Percentiles rank a stretch among this genome's conserved stretches.
Evolutionary conservation across 2,888 invertebrate species (phyloP).

Genomic region (Pseudoips prasinana): DNA sequence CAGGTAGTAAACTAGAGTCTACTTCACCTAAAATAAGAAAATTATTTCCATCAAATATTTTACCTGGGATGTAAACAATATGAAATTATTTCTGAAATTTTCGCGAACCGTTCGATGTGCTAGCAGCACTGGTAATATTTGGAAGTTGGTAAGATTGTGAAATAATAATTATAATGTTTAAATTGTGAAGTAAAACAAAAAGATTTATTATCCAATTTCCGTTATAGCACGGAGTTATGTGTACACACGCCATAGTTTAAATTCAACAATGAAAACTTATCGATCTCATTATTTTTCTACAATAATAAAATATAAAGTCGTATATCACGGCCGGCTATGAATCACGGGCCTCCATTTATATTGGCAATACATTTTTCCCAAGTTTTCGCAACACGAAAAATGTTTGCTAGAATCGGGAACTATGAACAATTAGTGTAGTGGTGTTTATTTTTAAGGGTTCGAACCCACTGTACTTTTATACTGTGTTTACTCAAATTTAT

Average conservation of each 20-base stretch:
- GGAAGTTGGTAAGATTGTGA: slow-evolving; percentile 37
- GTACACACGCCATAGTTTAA: slow-evolving; percentile 26
- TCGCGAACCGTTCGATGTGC: slow-evolving; percentile 42
- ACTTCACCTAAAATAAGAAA: slow-evolving; percentile 30
- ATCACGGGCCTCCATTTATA: slow-evolving; percentile 28
- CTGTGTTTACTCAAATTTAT: no score
- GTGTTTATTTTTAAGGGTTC: no score
- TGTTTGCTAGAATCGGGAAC: no score
- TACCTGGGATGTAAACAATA: slow-evolving; percentile 2
- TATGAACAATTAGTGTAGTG: no score
- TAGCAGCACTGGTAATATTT: no score
- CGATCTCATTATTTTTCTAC: slow-evolving; percentile 41
- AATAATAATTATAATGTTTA: slow-evolving; percentile 46
- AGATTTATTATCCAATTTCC: slow-evolving; percentile 53
- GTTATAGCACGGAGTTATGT: slow-evolving; percentile 24
- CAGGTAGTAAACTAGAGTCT: slow-evolving; percentile 23
- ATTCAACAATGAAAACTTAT: slow-evolving; percentile 36
- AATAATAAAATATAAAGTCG: slow-evolving; percentile 35
- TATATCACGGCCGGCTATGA: slow-evolving; percentile 28
- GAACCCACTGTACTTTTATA: no score
- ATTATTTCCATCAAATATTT: slow-evolving; percentile 16
- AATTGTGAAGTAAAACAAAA: slow-evolving; percentile 45
- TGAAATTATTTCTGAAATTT: slow-evolving; percentile 27
- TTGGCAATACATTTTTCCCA: no score
- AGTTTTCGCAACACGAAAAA: no score